Percentiles rank a stretch among this genome's conserved stretches.
Evolutionary conservation across 2,113 vertebrate genomes (phyloP).

Genomic region (Australoheros scitulus): DNA sequence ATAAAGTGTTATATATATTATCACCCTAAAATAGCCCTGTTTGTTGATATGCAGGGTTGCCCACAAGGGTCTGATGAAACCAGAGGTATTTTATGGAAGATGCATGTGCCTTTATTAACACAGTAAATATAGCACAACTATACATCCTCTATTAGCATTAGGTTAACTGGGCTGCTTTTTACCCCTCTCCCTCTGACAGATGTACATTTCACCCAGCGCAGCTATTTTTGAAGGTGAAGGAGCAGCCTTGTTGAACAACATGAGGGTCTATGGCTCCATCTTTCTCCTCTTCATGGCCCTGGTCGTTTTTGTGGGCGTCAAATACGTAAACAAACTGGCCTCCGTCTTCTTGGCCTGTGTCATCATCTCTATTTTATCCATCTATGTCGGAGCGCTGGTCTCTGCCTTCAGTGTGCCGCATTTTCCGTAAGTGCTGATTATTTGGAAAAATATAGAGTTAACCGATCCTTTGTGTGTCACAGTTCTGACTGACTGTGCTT

Average conservation of each 20-base stretch:
- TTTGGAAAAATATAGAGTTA: not conserved
- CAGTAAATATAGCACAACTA: not conserved
- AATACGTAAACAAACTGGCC: conserved; percentile 93
- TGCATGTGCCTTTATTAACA: not conserved
- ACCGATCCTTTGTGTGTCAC: not conserved
- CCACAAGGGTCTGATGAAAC: not conserved
- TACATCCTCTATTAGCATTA: not conserved
- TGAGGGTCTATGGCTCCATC: conserved; percentile 90
- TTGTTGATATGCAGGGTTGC: not conserved
- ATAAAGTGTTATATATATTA: too few relatives aligned
- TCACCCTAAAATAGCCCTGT: not conserved
- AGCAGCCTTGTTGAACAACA: conserved; percentile 90
- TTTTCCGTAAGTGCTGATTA: conserved; percentile 81
- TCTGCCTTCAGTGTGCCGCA: conserved; percentile 85
- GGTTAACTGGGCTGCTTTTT: not conserved
- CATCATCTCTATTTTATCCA: conserved; percentile 90
- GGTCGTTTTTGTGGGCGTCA: conserved; percentile 91
- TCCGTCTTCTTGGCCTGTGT: conserved; percentile 91
- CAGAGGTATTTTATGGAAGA: not conserved
- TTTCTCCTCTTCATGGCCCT: conserved; percentile 88
- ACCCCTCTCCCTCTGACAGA: conserved; percentile 64
- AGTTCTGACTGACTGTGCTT: not conserved
- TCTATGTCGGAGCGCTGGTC: conserved; percentile 88
- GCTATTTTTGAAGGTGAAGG: conserved; percentile 86
- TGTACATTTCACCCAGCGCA: conserved; percentile 85